Base-by-base conservation (phyloP, 2,113 vertebrate species). In the Atlantisia rogersi region DNA sequence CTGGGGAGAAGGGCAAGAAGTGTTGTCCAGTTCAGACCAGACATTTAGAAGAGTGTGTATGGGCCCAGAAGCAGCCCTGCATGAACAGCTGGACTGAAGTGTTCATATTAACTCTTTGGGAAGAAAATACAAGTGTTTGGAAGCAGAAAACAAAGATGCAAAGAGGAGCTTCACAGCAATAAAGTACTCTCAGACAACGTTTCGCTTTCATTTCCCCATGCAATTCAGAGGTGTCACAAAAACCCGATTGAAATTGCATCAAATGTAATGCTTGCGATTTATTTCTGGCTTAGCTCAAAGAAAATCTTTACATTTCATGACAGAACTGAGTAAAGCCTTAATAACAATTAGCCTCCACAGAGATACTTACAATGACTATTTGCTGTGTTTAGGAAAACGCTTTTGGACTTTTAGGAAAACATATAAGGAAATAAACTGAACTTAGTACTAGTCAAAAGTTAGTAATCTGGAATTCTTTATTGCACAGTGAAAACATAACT, bases 311-410 rank as follows among this genome's bases (percentile, higher is more conserved):
- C 53, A 50, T 88, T 91, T 82, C 70, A 44, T 63, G 82, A 46
- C 79, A 85, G 78, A 75, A 42, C 40, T 39, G 59, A 93, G 39
- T 85, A 39, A 96, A 93, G 46, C 46, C 67, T 91, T 93, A 94
- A 80, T 86, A 90, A 70, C 68, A 82, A 92, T 96, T 95, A 93
- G 85, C 93, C 63, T 93, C 87, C 74, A 32, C 59, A 90, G 87
- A 90, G 85, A 88, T 88, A 80, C 69, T 90, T 93, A 24, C 6
- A 88, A 84, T 74, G 42, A 22, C 55, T 74, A 3, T 70, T 92
- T 83, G 42, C 75, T 83, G 18, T 50, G 40, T 82, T 92, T 65
- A 82, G 92, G 44, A 46, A 46, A 46, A 46, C 44, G 18, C 42
- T 44, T 44, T 44, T 18, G 42, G 42, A 29, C 62, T 65, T 82